A percentile compares a stretch with the other conserved stretches of the same genome.
Conservation (phyloP, 2,888 invertebrate species). For the Drosophila picticornis region DNA sequence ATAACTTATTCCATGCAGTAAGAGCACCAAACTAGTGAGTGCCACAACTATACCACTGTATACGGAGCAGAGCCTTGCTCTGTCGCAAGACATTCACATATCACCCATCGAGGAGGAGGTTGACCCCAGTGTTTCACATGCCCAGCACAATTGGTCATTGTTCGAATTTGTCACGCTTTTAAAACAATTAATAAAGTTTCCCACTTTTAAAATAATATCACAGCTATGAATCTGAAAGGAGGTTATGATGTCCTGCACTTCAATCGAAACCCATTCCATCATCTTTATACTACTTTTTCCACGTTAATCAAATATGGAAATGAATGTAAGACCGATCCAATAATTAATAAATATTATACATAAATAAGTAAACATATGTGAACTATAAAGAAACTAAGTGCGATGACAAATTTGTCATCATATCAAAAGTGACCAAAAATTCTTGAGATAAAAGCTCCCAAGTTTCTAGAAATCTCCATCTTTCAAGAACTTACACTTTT, state of each 20-base stretch:
- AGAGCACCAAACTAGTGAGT: constrained; percentile 7
- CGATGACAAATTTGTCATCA: neutral
- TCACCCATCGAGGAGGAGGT: constrained; percentile 8
- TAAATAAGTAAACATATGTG: neutral
- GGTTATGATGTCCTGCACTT: neutral
- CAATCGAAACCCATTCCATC: neutral
- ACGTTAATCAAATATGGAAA: neutral
- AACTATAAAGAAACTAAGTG: neutral
- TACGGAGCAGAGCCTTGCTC: neutral
- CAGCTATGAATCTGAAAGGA: neutral
- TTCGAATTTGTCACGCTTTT: constrained; percentile 28
- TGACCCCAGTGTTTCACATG: constrained; percentile 6
- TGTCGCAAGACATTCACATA: constrained; percentile 10
- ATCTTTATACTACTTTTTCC: neutral
- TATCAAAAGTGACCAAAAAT: neutral
- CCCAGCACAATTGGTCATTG: constrained; percentile 24
- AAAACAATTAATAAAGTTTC: constrained; percentile 23
- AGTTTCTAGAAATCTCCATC: neutral
- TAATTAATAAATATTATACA: no score
- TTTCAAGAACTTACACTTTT: neutral
- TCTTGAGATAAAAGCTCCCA: neutral
- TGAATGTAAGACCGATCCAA: neutral
- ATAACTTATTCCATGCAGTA: constrained; percentile 49
- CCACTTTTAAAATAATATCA: constrained; percentile 1
- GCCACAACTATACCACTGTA: neutral